These are phyloP conservation scores for Gymnocypris eckloni DNA, from an alignment of 2,797 vertebrate genomes.

Conservation along the genomic window DNA sequence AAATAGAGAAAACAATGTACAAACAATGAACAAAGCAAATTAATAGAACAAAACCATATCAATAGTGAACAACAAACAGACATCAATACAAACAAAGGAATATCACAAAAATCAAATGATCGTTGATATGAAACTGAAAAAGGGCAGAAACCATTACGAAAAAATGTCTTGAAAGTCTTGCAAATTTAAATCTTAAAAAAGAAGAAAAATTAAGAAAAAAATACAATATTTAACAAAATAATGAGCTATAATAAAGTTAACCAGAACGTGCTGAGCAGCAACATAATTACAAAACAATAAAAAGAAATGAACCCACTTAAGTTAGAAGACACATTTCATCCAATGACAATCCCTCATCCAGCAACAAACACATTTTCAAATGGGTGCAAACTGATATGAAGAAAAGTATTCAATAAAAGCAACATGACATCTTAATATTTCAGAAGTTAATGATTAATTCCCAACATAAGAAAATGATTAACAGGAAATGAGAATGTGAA, in stretches of 20 bases:
- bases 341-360: slow-evolving; percentile 15
- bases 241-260: too few species aligned
- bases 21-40: slow-evolving; percentile 24
- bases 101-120: slow-evolving; percentile 35
- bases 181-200: background rate
- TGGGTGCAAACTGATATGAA: background rate
- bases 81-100: slow-evolving; percentile 4
- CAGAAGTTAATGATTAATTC: slow-evolving; percentile 15
- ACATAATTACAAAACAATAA: background rate
- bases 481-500: background rate
- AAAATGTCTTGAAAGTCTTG: background rate
- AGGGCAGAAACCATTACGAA: background rate
- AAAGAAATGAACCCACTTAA: background rate
- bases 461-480: slow-evolving; percentile 3
- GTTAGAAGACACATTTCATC: slow-evolving; percentile 37
- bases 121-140: background rate
- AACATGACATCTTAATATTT: slow-evolving; percentile 2
- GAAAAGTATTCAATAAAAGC: slow-evolving; percentile 5
- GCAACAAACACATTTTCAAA: slow-evolving; percentile 27
- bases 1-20: slow-evolving; percentile 13
- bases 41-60: slow-evolving; percentile 27
- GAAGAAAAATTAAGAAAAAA: background rate
- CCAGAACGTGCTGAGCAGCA: too few species aligned
- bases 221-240: background rate
- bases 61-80: slow-evolving; percentile 32